Percentiles rank a stretch among this genome's conserved stretches.
These are phyloP conservation scores for Agonopterix arenella DNA, from an alignment of 2,888 invertebrate genomes.

Conservation along the genomic window DNA sequence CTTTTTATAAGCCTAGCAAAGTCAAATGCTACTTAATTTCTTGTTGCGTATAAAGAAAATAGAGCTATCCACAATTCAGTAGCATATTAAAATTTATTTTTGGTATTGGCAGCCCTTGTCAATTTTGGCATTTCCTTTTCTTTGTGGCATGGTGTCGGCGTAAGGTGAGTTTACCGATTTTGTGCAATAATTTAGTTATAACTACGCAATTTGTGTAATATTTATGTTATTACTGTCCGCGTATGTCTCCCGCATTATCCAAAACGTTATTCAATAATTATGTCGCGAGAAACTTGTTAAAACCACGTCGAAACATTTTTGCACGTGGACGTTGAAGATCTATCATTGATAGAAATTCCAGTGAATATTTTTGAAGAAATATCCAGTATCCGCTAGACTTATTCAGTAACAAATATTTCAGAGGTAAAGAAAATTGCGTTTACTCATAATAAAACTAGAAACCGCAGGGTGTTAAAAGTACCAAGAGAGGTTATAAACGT, in stretches of 20 bases:
- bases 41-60: too few species aligned
- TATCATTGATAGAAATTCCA: not conserved
- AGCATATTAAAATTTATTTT: not conserved
- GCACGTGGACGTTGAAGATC: slow-evolving; percentile 15
- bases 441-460: not conserved
- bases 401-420: not conserved
- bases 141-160: slow-evolving; percentile 73
- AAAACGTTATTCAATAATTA: slow-evolving; percentile 1
- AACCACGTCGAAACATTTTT: not conserved
- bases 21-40: too few species aligned
- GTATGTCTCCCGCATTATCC: slow-evolving; percentile 17
- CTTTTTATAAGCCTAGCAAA: too few species aligned
- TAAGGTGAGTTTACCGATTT: slow-evolving; percentile 60
- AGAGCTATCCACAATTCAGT: too few species aligned
- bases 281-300: slow-evolving; percentile 11
- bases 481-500: slow-evolving; percentile 33
- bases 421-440: not conserved
- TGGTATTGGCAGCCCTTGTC: not conserved
- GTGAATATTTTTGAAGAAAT: slow-evolving; percentile 8
- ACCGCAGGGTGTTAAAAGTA: not conserved
- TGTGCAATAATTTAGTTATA: slow-evolving; percentile 32
- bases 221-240: slow-evolving; percentile 11
- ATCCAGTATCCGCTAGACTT: slow-evolving; percentile 1
- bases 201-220: slow-evolving; percentile 17
- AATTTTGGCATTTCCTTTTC: slow-evolving; percentile 49